phyloP scores from a whole-genome alignment of 2,797 vertebrate genomes.

The Sebastolobus altivelis region DNA sequence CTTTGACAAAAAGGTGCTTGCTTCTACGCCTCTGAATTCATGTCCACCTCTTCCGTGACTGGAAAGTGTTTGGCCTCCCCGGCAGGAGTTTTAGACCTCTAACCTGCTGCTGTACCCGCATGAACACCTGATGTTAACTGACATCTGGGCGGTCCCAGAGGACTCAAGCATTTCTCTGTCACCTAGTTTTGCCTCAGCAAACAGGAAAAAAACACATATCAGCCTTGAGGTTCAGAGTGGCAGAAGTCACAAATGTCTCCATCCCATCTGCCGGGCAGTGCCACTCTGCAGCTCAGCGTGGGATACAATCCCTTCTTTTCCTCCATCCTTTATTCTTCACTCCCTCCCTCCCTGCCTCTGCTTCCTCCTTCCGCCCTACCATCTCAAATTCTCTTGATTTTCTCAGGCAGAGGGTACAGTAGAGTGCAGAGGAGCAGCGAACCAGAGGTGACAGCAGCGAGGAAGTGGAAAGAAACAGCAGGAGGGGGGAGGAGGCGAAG shows the following conservation, averaged over 20 bases:
- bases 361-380: neutral
- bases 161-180: neutral
- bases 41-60: neutral
- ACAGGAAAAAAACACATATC: neutral
- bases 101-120: neutral
- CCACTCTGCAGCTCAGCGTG: neutral
- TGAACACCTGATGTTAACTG: conserved; percentile 21
- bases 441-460: conserved; percentile 31
- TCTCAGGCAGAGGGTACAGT: conserved; percentile 4
- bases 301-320: neutral
- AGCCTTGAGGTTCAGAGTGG: conserved; percentile 15
- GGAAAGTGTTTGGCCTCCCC: conserved; percentile 4
- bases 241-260: conserved; percentile 8
- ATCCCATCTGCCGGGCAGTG: neutral
- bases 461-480: conserved; percentile 13
- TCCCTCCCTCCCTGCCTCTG: neutral
- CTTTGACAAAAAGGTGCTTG: conserved; percentile 9
- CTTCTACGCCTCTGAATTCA: neutral
- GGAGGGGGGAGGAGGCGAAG: conserved; percentile 8
- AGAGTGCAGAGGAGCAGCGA: neutral
- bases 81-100: conserved; percentile 6
- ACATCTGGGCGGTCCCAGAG: conserved; percentile 14
- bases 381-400: conserved; percentile 12
- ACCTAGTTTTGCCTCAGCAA: conserved; percentile 17
- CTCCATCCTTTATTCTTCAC: neutral